Conservation (phyloP, 1,140 invertebrate genomes). For the Spodoptera frugiperda region DNA sequence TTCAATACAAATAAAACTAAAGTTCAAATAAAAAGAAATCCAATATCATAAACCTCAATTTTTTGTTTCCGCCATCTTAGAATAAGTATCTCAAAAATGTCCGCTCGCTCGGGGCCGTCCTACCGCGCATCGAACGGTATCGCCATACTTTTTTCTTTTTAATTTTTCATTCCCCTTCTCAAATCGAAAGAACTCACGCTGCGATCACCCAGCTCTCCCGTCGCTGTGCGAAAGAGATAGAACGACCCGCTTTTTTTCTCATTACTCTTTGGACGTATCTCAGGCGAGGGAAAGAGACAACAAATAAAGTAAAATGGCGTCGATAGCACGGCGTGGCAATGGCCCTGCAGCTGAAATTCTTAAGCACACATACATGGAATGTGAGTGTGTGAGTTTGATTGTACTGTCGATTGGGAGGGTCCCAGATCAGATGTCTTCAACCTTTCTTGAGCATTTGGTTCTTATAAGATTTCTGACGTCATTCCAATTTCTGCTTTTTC, state of each 20-base stretch:
- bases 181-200: conserved; percentile 73
- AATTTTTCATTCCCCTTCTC: conserved; percentile 81
- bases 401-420: conserved; percentile 56
- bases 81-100: conserved; percentile 39
- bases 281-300: conserved; percentile 66
- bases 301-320: conserved; percentile 79
- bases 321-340: conserved; percentile 61
- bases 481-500: background rate
- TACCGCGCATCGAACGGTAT: conserved; percentile 52
- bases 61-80: conserved; percentile 49
- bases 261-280: conserved; percentile 44
- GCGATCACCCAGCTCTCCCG: conserved; percentile 57
- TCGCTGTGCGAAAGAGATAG: conserved; percentile 66
- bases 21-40: conserved; percentile 35
- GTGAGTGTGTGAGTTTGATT: conserved; percentile 62
- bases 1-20: conserved; percentile 11
- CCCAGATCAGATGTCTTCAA: conserved; percentile 53
- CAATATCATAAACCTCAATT: conserved; percentile 23
- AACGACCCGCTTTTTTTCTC: conserved; percentile 57
- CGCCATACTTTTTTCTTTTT: conserved; percentile 69
- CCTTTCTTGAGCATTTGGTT: conserved; percentile 35
- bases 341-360: conserved; percentile 67
- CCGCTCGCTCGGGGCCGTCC: conserved; percentile 42
- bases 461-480: background rate
- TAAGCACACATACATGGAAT: conserved; percentile 67